phyloP scores from a whole-genome alignment of 2,888 invertebrate species.

The Notocelia uddmanniana region DNA sequence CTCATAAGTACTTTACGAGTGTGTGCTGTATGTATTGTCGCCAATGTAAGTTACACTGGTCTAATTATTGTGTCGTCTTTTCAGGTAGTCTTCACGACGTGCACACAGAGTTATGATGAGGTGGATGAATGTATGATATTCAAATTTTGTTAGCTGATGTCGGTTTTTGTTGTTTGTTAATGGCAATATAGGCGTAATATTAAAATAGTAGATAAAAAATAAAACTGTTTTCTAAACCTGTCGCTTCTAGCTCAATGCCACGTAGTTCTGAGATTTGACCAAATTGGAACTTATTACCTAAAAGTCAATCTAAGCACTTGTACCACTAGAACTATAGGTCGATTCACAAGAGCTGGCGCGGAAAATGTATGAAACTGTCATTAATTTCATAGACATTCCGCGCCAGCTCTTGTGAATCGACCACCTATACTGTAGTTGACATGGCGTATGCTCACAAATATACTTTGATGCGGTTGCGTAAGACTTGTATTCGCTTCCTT shows the following conservation, averaged over 20 bases:
- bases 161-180: constrained; percentile 54
- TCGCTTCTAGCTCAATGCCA: neutral
- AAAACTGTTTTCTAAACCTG: neutral
- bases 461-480: neutral
- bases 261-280: neutral
- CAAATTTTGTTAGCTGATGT: constrained; percentile 49
- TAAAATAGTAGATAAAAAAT: neutral
- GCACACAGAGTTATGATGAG: constrained; percentile 80
- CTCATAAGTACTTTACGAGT: no score
- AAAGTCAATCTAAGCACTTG: neutral
- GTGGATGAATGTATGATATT: constrained; percentile 57
- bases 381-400: no score
- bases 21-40: constrained; percentile 31
- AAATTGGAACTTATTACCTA: neutral
- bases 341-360: no score
- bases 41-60: neutral
- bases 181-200: neutral
- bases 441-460: neutral
- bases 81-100: constrained; percentile 65
- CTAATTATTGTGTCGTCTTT: constrained; percentile 52
- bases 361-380: no score
- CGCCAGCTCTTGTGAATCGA: no score
- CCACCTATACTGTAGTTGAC: no score
- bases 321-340: no score
- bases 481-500: neutral